Conservation (phyloP, 2,888 invertebrate genomes). For the Volucella bombylans region DNA sequence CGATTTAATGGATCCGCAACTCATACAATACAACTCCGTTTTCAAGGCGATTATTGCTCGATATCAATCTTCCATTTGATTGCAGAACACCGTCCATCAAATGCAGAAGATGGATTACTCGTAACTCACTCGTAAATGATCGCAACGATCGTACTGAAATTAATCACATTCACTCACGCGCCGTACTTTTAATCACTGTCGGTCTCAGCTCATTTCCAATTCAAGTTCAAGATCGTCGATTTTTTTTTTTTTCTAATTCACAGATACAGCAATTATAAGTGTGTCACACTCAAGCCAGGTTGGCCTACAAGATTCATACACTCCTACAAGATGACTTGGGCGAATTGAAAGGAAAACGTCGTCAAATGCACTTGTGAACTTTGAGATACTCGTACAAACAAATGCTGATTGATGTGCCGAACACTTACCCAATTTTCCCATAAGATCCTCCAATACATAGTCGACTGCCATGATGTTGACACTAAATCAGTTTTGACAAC, state of each 20-base stretch:
- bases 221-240: conserved; percentile 42
- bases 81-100: conserved; percentile 5
- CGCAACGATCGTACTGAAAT: background rate
- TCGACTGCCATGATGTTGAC: conserved; percentile 84
- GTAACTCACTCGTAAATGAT: background rate
- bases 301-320: no score
- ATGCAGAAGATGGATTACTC: conserved; percentile 12
- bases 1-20: background rate
- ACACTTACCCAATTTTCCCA: conserved; percentile 86
- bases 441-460: conserved; percentile 86
- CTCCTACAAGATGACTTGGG: no score
- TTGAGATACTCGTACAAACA: no score
- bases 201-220: conserved; percentile 1
- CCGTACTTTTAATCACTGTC: background rate
- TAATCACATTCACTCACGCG: conserved; percentile 12
- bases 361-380: conserved; percentile 9
- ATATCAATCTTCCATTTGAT: background rate
- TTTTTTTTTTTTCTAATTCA: conserved; percentile 14
- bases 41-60: conserved; percentile 21
- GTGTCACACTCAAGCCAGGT: background rate
- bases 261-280: background rate
- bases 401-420: background rate
- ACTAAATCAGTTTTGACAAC: conserved; percentile 26
- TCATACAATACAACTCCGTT: background rate
- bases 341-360: no score